Evolutionary conservation across 1,140 invertebrate species (phyloP).

Genomic region (Plectrocnemia conspersa): DNA sequence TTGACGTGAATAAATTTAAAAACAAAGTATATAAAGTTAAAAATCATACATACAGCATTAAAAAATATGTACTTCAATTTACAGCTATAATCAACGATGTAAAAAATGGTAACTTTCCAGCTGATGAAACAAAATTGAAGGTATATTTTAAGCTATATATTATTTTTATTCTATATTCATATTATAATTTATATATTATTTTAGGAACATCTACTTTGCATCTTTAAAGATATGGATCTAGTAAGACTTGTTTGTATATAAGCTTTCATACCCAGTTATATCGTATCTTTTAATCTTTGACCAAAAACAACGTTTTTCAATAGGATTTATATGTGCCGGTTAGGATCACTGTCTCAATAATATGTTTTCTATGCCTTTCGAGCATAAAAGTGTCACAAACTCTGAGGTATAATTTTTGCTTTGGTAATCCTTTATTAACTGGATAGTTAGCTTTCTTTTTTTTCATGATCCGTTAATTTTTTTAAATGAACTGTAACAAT

Average conservation of each 20-base stretch:
- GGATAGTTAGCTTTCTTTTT: too few relatives aligned
- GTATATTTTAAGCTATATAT: constrained; percentile 12
- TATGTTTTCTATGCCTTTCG: too few relatives aligned
- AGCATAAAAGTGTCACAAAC: too few relatives aligned
- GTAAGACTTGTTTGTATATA: constrained; percentile 22
- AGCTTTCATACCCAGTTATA: too few relatives aligned
- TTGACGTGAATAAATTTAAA: background rate
- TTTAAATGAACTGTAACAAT: too few relatives aligned
- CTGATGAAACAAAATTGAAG: constrained; percentile 22
- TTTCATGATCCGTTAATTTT: too few relatives aligned
- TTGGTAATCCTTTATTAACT: too few relatives aligned
- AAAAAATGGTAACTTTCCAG: constrained; percentile 27
- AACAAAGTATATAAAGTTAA: background rate
- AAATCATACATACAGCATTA: background rate
- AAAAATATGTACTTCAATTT: constrained; percentile 5
- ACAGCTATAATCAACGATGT: constrained; percentile 25
- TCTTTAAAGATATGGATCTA: constrained; percentile 28
- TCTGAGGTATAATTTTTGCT: too few relatives aligned
- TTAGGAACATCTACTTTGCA: constrained; percentile 30
- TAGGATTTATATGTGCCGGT: too few relatives aligned
- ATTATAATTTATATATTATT: constrained; percentile 8
- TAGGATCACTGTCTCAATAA: too few relatives aligned
- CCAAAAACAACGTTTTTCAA: too few relatives aligned
- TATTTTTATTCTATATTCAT: background rate
- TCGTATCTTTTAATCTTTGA: too few relatives aligned